Evolutionary conservation across 1,140 invertebrate species (phyloP).

Genomic region (Drosophila azteca): DNA sequence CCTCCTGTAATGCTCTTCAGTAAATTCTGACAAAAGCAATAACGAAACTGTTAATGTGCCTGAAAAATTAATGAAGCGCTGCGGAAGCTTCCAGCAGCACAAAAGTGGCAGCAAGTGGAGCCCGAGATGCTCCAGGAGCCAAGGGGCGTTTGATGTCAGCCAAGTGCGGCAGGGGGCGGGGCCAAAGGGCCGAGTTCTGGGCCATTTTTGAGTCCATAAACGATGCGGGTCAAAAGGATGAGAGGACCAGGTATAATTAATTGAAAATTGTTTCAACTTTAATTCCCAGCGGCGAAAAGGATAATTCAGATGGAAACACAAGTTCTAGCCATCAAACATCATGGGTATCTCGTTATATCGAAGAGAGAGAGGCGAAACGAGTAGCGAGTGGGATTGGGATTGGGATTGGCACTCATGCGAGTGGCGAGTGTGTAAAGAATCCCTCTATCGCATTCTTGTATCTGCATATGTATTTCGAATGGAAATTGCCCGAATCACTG

Average conservation of each 20-base stretch:
- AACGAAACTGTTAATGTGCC: conserved; percentile 76
- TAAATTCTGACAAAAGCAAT: conserved; percentile 53
- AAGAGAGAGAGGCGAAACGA: no score
- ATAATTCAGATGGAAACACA: neutral
- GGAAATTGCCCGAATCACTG: no score
- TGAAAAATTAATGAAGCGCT: conserved; percentile 59
- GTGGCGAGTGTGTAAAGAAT: no score
- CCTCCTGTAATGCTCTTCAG: conserved; percentile 12
- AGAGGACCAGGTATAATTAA: conserved; percentile 1
- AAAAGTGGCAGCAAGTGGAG: conserved; percentile 22
- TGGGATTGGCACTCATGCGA: no score
- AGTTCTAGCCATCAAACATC: no score
- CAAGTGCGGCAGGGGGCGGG: neutral
- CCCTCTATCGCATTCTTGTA: no score
- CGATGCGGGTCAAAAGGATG: neutral
- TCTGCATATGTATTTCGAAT: no score
- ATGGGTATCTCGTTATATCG: no score
- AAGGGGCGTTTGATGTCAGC: conserved; percentile 24
- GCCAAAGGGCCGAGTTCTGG: neutral
- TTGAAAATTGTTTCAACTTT: conserved; percentile 41
- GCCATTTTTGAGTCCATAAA: conserved; percentile 10
- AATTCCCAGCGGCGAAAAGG: conserved; percentile 17
- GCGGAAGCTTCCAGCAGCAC: conserved; percentile 16
- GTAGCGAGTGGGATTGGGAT: no score
- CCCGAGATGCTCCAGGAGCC: conserved; percentile 12